Evolutionary conservation across 2,797 vertebrate genomes (phyloP), one percentile per base, ranked within the genome.

Genomic region (Pipistrellus pipistrellus): DNA sequence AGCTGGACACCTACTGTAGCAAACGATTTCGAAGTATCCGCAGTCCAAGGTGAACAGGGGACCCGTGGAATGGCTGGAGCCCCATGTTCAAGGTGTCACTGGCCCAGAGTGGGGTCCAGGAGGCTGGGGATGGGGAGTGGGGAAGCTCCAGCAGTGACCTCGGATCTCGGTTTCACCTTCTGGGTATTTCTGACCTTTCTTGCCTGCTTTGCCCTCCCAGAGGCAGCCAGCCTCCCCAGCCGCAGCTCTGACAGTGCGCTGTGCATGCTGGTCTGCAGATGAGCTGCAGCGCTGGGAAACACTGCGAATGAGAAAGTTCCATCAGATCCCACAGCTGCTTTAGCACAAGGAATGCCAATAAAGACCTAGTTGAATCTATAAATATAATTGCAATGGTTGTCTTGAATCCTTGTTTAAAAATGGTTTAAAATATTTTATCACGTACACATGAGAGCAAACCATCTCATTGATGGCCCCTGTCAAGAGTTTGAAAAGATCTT

Each of bases 401-500:
- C 62, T 48, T 93, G 90, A 94, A 90, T 41, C 55, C 71, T 76
- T 92, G 46, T 55, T 82, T 92, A 41, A 94, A 93, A 82, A 41
- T 85, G 46, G 83, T 68, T 89, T 68, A 59, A 84, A 95, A 62
- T 88, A 76, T 55, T 90, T 95, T 87, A 90, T 88, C 64, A 55
- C n/a, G 57, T 41, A 41, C 78, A 72, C 2, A 2, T 69, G 46
- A 89, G 72, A 92, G 91, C 57, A 88, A 91, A 90, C 71, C 75
- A 80, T 88, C 72, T 88, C 35, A 57, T 53, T 88, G 69, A 93
- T 53, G 59, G n/a, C 55, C 27, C 55, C 85, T 77, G 90, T 85
- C 92, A 93, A 93, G 90, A 83, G 84, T 88, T 92, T 93, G 94
- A 93, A 93, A 92, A 93, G 87, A 72, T 88, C 53, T 38, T 93